Evolutionary conservation across 2,113 vertebrate genomes (phyloP).

Genomic region (Neodon shergylaensis): DNA sequence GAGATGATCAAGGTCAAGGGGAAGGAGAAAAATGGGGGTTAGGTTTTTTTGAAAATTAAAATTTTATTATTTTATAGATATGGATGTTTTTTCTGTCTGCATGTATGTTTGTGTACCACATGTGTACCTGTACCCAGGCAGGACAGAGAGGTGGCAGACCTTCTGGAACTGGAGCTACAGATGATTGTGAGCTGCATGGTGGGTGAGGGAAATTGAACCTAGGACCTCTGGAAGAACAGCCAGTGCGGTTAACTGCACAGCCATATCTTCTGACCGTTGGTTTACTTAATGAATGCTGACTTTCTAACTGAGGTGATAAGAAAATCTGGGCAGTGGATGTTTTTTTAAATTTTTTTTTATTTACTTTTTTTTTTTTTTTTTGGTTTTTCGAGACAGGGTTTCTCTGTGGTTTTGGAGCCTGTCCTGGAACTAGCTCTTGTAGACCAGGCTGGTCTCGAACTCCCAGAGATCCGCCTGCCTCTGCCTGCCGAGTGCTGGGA

Average conservation of each 20-base stretch:
- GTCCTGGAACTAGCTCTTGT: too few species aligned
- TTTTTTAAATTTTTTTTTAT: too few species aligned
- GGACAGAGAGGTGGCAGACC: not conserved
- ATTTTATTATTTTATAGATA: not conserved
- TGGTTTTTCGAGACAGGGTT: too few species aligned
- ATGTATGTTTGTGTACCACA: not conserved
- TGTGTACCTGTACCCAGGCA: not conserved
- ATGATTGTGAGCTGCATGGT: not conserved
- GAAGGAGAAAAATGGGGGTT: not conserved
- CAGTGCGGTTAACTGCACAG: not conserved
- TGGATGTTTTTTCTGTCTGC: not conserved
- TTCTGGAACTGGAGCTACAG: not conserved
- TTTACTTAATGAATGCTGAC: not conserved
- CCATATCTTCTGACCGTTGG: not conserved
- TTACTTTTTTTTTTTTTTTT: too few species aligned
- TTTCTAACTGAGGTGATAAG: not conserved
- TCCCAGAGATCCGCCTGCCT: too few species aligned
- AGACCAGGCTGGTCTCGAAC: too few species aligned
- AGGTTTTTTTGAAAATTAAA: not conserved
- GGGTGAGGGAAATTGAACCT: not conserved
- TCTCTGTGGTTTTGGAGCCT: too few species aligned
- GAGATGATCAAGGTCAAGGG: not conserved
- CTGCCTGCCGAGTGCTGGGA: too few species aligned
- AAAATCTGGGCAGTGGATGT: not conserved
- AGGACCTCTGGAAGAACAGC: not conserved